phyloP scores from a whole-genome alignment of 2,113 vertebrate species.

The Pagrus major region DNA sequence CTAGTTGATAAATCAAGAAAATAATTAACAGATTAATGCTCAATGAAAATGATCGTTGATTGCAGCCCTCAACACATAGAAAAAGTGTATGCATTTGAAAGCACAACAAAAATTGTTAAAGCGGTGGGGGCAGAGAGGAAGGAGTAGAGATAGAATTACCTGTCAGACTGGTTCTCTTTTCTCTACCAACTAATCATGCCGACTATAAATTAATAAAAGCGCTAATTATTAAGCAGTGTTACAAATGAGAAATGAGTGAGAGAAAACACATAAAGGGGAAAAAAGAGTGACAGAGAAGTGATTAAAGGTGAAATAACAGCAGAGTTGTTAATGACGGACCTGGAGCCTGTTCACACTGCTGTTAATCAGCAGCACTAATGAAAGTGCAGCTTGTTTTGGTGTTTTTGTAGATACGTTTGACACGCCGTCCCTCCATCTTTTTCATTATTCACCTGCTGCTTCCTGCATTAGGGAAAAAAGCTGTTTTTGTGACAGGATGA shows the following conservation, averaged over 20 bases:
- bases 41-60: too few relatives aligned
- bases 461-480: constrained; percentile 30
- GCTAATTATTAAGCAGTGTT: constrained; percentile 22
- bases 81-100: background rate
- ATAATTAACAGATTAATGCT: too few relatives aligned
- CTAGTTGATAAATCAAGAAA: too few relatives aligned
- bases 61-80: too few relatives aligned
- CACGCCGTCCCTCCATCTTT: constrained; percentile 12
- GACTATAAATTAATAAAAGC: constrained; percentile 34
- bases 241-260: constrained; percentile 28
- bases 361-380: constrained; percentile 54
- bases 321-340: constrained; percentile 30
- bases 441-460: constrained; percentile 70
- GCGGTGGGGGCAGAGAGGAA: background rate
- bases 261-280: background rate
- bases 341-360: background rate
- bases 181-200: background rate
- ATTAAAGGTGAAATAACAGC: constrained; percentile 8
- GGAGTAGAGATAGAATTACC: background rate
- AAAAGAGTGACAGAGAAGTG: background rate
- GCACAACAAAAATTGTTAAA: background rate
- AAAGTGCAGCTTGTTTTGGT: constrained; percentile 44
- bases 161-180: constrained; percentile 4
- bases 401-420: constrained; percentile 36
- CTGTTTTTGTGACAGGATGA: constrained; percentile 56